These are phyloP conservation scores for Malacoctenus gilli DNA, from an alignment of 2,797 vertebrate species.

Conservation along the genomic window DNA sequence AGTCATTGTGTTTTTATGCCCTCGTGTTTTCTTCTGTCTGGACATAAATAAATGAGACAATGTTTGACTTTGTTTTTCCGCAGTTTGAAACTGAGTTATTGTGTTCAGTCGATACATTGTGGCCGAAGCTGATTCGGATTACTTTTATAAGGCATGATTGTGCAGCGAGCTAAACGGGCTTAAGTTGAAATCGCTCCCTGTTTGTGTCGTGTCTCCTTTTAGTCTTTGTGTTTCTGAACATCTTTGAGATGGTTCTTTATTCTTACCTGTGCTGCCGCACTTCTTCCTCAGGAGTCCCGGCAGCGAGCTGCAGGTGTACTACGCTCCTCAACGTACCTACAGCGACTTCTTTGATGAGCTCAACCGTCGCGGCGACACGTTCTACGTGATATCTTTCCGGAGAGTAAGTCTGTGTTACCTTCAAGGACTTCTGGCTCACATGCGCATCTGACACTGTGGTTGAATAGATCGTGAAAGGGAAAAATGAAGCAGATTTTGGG, in stretches of 20 bases:
- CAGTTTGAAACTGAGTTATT: too few species aligned
- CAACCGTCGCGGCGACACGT: conserved; percentile 90
- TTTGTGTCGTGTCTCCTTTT: too few species aligned
- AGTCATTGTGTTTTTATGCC: conserved; percentile 66
- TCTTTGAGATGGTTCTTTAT: not conserved
- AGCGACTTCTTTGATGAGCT: conserved; percentile 93
- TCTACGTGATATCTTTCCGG: conserved; percentile 96
- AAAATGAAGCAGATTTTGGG: not conserved
- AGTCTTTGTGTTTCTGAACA: too few species aligned
- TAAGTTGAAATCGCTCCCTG: too few species aligned
- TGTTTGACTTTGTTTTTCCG: too few species aligned
- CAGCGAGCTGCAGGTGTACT: conserved; percentile 93
- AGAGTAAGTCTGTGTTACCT: conserved; percentile 82
- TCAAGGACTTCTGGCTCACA: not conserved
- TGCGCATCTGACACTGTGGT: not conserved
- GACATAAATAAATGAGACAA: too few species aligned
- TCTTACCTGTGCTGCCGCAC: not conserved
- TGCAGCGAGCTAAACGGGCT: too few species aligned
- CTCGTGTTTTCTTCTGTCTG: not conserved
- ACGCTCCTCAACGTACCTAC: conserved; percentile 89
- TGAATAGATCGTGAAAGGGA: not conserved
- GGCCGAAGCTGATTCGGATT: too few species aligned
- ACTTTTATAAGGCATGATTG: too few species aligned
- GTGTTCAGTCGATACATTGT: too few species aligned
- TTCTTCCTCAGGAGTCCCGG: conserved; percentile 80